phyloP scores from a whole-genome alignment of 2,888 invertebrate species.

The Spodoptera exigua region DNA sequence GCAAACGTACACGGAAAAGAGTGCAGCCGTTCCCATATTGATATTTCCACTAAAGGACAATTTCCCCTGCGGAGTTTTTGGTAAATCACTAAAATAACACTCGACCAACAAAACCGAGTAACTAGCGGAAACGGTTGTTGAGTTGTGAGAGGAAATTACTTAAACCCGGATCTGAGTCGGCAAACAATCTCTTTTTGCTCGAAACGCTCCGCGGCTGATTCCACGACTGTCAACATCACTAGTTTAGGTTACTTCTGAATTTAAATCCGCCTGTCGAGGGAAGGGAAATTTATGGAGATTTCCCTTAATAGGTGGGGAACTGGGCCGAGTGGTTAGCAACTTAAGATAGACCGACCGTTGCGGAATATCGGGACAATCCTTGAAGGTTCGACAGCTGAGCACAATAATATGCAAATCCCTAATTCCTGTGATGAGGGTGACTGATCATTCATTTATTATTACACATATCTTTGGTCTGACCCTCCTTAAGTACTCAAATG shows the following conservation, averaged over 20 bases:
- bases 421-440: too few species aligned
- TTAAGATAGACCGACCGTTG: background rate
- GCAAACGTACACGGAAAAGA: slow-evolving; percentile 26
- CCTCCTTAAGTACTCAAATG: too few species aligned
- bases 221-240: slow-evolving; percentile 60
- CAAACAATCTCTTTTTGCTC: slow-evolving; percentile 69
- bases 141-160: slow-evolving; percentile 75
- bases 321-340: background rate
- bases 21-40: slow-evolving; percentile 32
- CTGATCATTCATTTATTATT: slow-evolving; percentile 1
- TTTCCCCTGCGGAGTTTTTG: slow-evolving; percentile 48
- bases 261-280: slow-evolving; percentile 7
- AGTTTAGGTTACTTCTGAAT: slow-evolving; percentile 26
- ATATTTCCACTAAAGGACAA: slow-evolving; percentile 59
- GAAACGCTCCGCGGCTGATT: slow-evolving; percentile 58
- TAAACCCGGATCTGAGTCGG: slow-evolving; percentile 66
- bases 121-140: slow-evolving; percentile 69
- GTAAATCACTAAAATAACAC: slow-evolving; percentile 63
- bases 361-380: too few species aligned
- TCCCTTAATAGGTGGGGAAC: slow-evolving; percentile 7
- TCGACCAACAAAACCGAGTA: slow-evolving; percentile 58
- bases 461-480: too few species aligned
- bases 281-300: slow-evolving; percentile 7
- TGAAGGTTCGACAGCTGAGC: too few species aligned
- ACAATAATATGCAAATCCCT: too few species aligned